Base-by-base conservation (phyloP, 2,113 vertebrate genomes). In the Laterallus jamaicensis region DNA sequence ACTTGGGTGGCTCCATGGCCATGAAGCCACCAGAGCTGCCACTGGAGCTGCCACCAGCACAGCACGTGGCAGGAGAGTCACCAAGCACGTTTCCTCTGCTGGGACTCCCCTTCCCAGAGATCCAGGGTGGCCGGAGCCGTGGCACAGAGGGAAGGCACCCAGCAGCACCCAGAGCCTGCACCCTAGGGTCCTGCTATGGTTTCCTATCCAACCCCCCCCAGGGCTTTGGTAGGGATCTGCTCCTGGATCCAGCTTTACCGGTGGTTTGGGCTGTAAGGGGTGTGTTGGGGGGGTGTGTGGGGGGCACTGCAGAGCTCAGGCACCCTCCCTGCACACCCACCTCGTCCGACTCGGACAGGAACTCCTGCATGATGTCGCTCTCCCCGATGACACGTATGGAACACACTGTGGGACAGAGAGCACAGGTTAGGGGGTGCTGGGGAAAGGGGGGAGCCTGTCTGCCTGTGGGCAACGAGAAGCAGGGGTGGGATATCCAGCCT, bases 291-390 rank as follows among this genome's bases (percentile, higher is more conserved):
- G 42, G 42, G 40, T 40, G 40, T 40, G 40, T 40, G 12, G 40
- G 40, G 40, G 40, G 40, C 40, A 40, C 40, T 13, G 40, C 13
- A 49, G 66, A 29, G 55, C 49, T 5, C 4, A 9, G 3, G 35
- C 10, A 0, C 58, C 1, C 4, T 5, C 15, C 17, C 10, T 14
- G 9, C 2, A 6, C 28, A 15, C 78, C 74, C 97, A 99, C 99
- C 98, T 99, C 99, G 16, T 99, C 99, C 2, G 99, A 99, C 96
- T 99, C 99, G 0, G 99, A 99, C 18, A 99, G 98, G 97, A 99
- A 99, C 79, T 99, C 99, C 93, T 99, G 99, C 99, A 99, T 99
- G 98, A 99, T 98, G 97, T 99, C 99, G 31, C 99, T 99, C 97
- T 99, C 99, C 12, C 99, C 99, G 10, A 99, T 99, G 68, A 99